These are phyloP conservation scores for Okapia johnstoni DNA, from an alignment of 2,113 vertebrate genomes.

Conservation along the genomic window DNA sequence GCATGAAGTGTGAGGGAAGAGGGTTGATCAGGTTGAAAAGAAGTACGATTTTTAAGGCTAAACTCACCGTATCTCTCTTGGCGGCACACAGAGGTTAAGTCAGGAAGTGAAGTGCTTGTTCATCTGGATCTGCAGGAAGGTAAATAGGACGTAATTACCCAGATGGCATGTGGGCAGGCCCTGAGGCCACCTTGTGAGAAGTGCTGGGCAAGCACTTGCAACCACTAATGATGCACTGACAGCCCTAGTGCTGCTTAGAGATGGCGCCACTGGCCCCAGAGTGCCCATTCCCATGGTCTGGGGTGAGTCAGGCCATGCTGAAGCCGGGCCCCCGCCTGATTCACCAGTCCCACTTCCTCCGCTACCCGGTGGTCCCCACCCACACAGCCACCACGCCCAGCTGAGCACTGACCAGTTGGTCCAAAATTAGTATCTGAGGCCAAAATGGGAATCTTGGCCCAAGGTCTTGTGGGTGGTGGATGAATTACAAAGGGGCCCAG, in stretches of 20 bases:
- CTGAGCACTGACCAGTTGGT: conserved; percentile 44
- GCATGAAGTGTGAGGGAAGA: neutral
- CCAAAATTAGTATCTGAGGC: conserved; percentile 66
- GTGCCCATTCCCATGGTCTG: conserved; percentile 21
- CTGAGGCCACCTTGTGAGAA: conserved; percentile 29
- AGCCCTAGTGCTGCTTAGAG: conserved; percentile 11
- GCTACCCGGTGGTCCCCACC: conserved; percentile 55
- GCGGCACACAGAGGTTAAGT: neutral
- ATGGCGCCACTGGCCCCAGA: neutral
- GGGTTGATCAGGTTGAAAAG: neutral
- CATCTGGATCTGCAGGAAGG: conserved; percentile 33
- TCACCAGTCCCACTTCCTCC: conserved; percentile 62
- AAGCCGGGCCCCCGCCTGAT: neutral
- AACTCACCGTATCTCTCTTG: neutral
- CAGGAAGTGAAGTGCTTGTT: conserved; percentile 13
- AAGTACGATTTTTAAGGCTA: neutral
- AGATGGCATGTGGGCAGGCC: conserved; percentile 29
- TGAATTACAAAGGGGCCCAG: neutral
- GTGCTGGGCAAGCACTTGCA: conserved; percentile 34
- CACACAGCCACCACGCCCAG: conserved; percentile 53
- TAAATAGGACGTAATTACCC: conserved; percentile 40
- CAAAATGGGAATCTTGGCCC: conserved; percentile 17
- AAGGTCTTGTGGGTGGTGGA: conserved; percentile 39
- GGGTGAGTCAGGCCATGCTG: conserved; percentile 42
- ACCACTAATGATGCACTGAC: conserved; percentile 65